Evolutionary conservation across 2,113 vertebrate species (phyloP).

Genomic region (Motacilla alba): DNA sequence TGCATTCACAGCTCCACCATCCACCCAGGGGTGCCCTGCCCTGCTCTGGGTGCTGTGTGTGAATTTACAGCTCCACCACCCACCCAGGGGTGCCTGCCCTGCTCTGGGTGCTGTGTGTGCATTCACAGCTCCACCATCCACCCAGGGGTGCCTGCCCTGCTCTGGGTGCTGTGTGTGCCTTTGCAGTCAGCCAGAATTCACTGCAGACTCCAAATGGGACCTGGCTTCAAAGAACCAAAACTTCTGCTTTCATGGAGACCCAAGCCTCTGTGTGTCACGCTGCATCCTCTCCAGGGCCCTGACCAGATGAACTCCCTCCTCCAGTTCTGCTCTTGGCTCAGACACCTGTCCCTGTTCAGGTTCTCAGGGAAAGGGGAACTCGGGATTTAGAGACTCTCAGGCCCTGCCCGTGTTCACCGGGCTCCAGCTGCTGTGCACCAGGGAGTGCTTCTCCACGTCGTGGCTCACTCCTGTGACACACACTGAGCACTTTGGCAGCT

Average conservation of each 20-base stretch:
- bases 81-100: background rate
- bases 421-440: background rate
- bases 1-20: background rate
- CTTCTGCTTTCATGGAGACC: background rate
- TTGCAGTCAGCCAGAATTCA: background rate
- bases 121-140: background rate
- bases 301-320: background rate
- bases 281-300: background rate
- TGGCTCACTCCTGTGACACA: background rate
- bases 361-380: background rate
- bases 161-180: background rate
- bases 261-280: background rate
- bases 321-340: background rate
- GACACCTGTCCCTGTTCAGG: rapidly evolving
- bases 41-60: background rate
- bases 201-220: background rate
- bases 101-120: background rate
- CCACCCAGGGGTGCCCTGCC: background rate
- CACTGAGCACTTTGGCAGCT: background rate
- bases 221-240: background rate
- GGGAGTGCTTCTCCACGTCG: background rate
- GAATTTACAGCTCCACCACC: background rate
- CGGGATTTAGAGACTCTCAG: rapidly evolving
- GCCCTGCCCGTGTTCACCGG: rapidly evolving
- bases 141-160: background rate